These are phyloP conservation scores for Amorpha juglandis DNA, from an alignment of 2,888 invertebrate genomes.

Conservation along the genomic window DNA sequence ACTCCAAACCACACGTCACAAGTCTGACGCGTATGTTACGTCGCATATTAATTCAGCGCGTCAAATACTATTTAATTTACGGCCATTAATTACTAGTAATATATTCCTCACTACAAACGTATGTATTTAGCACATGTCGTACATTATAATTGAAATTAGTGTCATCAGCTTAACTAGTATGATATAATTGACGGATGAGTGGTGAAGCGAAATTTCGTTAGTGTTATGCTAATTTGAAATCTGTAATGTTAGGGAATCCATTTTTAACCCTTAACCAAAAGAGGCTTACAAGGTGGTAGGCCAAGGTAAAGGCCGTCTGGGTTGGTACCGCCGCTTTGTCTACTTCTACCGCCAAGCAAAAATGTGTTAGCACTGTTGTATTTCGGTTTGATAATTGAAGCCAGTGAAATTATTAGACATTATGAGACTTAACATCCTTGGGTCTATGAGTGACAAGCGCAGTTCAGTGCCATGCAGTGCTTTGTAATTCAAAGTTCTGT, in stretches of 20 bases:
- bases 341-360: too few relatives aligned
- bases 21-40: not conserved
- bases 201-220: not conserved
- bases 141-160: conserved; percentile 8
- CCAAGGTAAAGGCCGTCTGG: too few relatives aligned
- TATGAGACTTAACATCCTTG: too few relatives aligned
- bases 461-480: too few relatives aligned
- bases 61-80: conserved; percentile 24
- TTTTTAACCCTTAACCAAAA: too few relatives aligned
- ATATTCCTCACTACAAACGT: not conserved
- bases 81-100: conserved; percentile 20
- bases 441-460: too few relatives aligned
- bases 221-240: not conserved
- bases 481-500: too few relatives aligned
- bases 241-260: not conserved
- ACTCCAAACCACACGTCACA: conserved; percentile 1
- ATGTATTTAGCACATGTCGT: not conserved
- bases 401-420: too few relatives aligned
- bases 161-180: not conserved
- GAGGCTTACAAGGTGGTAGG: too few relatives aligned
- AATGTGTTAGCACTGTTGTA: too few relatives aligned
- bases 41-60: conserved; percentile 24
- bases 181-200: conserved; percentile 1
- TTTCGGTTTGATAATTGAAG: too few relatives aligned
- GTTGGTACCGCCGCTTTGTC: too few relatives aligned